A percentile compares a stretch with the other conserved stretches of the same genome.
Conservation (phyloP, 2,888 invertebrate genomes). For the Phragmatobia fuliginosa region DNA sequence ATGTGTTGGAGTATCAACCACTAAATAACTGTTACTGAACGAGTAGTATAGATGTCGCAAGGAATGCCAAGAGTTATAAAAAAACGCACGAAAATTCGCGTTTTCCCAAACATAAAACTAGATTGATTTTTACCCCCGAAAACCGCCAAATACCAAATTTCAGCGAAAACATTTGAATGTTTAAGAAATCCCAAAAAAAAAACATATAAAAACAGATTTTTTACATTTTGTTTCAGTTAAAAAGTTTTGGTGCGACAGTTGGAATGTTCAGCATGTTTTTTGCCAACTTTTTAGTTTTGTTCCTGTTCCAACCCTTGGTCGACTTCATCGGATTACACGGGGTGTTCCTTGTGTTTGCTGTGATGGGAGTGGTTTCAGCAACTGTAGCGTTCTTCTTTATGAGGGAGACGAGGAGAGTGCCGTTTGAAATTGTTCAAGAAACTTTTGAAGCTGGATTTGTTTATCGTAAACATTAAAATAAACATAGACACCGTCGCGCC, state of each 20-base stretch:
- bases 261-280: conserved; percentile 43
- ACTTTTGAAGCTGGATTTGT: conserved; percentile 57
- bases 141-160: too few relatives aligned
- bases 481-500: too few relatives aligned
- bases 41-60: too few relatives aligned
- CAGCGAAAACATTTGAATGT: too few relatives aligned
- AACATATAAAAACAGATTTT: too few relatives aligned
- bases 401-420: conserved; percentile 70
- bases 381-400: conserved; percentile 57
- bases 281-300: conserved; percentile 53
- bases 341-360: conserved; percentile 65
- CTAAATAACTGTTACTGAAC: too few relatives aligned
- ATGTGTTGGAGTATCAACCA: too few relatives aligned
- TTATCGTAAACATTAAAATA: conserved; percentile 31
- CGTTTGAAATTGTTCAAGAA: conserved; percentile 58
- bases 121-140: too few relatives aligned
- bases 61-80: too few relatives aligned
- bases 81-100: too few relatives aligned
- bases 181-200: too few relatives aligned
- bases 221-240: conserved; percentile 51
- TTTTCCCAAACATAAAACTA: too few relatives aligned
- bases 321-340: conserved; percentile 62
- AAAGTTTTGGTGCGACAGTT: conserved; percentile 49
- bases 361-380: conserved; percentile 51
- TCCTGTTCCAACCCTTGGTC: conserved; percentile 47